Evolutionary conservation across 2,888 invertebrate species (phyloP).

Genomic region (Apamea anceps): DNA sequence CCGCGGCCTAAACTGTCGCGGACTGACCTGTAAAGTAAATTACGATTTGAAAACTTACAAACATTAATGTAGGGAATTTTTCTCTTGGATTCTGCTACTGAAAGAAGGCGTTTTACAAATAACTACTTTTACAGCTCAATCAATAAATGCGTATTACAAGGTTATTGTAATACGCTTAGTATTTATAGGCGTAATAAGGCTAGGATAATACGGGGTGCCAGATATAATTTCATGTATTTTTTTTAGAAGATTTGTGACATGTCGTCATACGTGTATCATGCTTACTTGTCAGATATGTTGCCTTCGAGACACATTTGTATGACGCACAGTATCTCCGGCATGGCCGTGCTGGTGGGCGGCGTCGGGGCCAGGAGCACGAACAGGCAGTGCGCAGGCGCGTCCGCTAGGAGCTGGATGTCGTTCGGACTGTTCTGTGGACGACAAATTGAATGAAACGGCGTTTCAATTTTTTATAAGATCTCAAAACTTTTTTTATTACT

Average conservation of each 20-base stretch:
- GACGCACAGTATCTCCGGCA: conserved; percentile 98
- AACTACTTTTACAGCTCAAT: neutral
- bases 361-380: conserved; percentile 97
- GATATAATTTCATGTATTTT: too few relatives aligned
- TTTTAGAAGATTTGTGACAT: too few relatives aligned
- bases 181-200: too few relatives aligned
- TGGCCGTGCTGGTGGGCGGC: conserved; percentile 91
- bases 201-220: too few relatives aligned
- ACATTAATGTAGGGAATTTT: neutral
- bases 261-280: neutral
- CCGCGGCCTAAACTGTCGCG: conserved; percentile 95
- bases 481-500: too few relatives aligned
- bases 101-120: neutral
- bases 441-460: neutral
- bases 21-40: conserved; percentile 89
- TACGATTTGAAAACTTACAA: neutral
- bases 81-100: neutral
- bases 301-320: conserved; percentile 96
- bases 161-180: too few relatives aligned
- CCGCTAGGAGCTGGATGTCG: conserved; percentile 99
- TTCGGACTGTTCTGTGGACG: conserved; percentile 96
- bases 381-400: conserved; percentile 99
- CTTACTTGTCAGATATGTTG: conserved; percentile 91
- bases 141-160: too few relatives aligned
- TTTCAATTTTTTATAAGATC: neutral